Evolutionary conservation across 2,888 invertebrate genomes (phyloP), one percentile per base, ranked within the genome.

Genomic region (Hesperia comma): DNA sequence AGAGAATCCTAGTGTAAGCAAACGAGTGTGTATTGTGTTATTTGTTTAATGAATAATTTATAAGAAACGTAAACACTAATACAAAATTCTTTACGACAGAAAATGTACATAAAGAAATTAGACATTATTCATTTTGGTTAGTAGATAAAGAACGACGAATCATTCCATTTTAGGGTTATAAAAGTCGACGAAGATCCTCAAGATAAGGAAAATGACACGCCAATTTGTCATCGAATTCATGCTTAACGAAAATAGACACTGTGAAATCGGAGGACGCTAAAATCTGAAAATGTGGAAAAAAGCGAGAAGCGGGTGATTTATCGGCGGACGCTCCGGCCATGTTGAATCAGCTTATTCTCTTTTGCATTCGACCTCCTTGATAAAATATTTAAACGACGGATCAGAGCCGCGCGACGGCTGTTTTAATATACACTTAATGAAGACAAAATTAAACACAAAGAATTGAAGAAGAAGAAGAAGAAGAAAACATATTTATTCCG

Each of bases 301-400:
- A 71, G 73, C 76, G 72, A 78, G 73, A 80, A 79, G 71, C 70
- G 72, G 72, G 75, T 83, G 80, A 85, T 85, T 82, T 85, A 84
- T 82, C 71, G 77, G 70, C 75, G 73, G 76, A 71, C 72, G 57
- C 26, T n/a, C 41, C 61, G 56, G 68, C 82, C 83, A 81, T 84
- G 77, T 79, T 79, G 75, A 73, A 68, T 69, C 61, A 66, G 73
- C 72, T 71, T 70, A 74, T 74, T 74, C 51, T 46, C 64, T 63
- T 49, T 67, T 64, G 64, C 66, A 69, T 67, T 69, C 67, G 64
- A 68, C 68, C 69, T 51, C 40, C 74, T 73, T 77, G 75, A 78
- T 82, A 78, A 81, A 81, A 81, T 80, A 83, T 80, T 81, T 76
- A 83, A 78, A 41, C 55, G 56, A 49, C 49, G 26, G 37, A 57